Base-by-base conservation (phyloP, 2,888 invertebrate genomes). In the Cryptophagus acutangulus region DNA sequence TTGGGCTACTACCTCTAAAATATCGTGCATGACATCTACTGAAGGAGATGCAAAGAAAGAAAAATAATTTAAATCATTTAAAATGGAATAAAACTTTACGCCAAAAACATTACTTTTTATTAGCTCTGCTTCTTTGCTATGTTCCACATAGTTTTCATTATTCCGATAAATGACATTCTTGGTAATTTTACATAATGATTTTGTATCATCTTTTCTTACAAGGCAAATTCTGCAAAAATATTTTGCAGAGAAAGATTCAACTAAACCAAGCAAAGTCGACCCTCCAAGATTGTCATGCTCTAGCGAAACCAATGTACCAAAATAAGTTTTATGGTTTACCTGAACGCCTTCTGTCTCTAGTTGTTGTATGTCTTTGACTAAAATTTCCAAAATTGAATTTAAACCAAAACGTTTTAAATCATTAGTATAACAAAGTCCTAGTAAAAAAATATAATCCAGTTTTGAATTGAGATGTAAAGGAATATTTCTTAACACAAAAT, bases 21-120 rank as follows among this genome's bases (percentile, higher is more conserved):
- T 17, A 42, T 54, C 52, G 26, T 53, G 54, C 52, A 54, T 51
- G 15, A 54, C 49, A 34, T 54, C 51, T n/a, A 41, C 46, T 1
- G 51, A 38, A 8, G 40, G 37, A 17, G 29, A 38, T 8, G 42
- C 39, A 35, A 33, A 37, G 6, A 20, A 13, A 14, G 45, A 36
- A 43, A 47, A 52, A 38, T 43, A 34, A 1, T 37, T 38, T 28
- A 52, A 36, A 15, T 48, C 37, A 36, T 52, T 52, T 3, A 45
- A 33, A 9, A 30, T 16, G 28, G 35, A 36, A 14, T 17, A 18
- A 14, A 26, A 14, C 35, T 44, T 49, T n/a, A 49, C 24, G 1
- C 44, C 46, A 36, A 17, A n/a, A 17, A 12, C 30, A 26, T 34
- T 35, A 26, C 20, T 37, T 25, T 45, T 20, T n/a, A 20, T 20